A percentile compares a stretch with the other conserved stretches of the same genome.
These are phyloP conservation scores for Tenebrosternarchus preto DNA, from an alignment of 2,113 vertebrate genomes.

Conservation along the genomic window DNA sequence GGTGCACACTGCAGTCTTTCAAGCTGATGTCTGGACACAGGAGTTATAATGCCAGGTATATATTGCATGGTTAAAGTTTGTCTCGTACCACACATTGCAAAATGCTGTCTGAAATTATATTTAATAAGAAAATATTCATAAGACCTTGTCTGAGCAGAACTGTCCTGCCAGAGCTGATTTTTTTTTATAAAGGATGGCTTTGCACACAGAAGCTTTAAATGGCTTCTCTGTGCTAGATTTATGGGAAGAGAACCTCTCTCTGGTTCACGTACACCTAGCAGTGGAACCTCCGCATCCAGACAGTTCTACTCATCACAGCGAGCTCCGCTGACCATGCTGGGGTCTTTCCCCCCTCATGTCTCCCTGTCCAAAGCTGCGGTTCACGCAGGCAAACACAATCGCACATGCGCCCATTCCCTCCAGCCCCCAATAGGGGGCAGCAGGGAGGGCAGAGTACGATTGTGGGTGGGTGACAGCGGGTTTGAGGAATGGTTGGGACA, in stretches of 20 bases:
- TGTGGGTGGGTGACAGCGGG: constrained; percentile 57
- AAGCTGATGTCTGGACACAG: constrained; percentile 61
- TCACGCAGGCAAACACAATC: constrained; percentile 42
- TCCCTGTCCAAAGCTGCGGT: constrained; percentile 50
- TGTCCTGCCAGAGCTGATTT: too few relatives aligned
- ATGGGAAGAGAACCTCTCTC: too few relatives aligned
- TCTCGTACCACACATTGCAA: neutral
- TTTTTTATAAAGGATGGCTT: too few relatives aligned
- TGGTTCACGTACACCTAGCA: constrained; percentile 50
- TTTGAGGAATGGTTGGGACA: constrained; percentile 58
- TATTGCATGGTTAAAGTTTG: neutral
- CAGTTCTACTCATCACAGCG: constrained; percentile 56
- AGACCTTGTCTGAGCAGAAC: too few relatives aligned
- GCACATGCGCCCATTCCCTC: constrained; percentile 54
- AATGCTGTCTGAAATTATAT: neutral
- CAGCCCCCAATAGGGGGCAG: constrained; percentile 52
- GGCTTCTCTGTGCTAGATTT: too few relatives aligned
- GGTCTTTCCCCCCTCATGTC: constrained; percentile 60
- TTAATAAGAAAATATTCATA: too few relatives aligned
- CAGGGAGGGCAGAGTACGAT: neutral
- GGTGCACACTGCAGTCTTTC: constrained; percentile 64
- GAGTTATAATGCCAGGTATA: constrained; percentile 56
- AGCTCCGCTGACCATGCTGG: constrained; percentile 51
- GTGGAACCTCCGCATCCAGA: constrained; percentile 66
- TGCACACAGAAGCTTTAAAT: too few relatives aligned